Conservation (phyloP, 2,113 vertebrate species). For the Istiophorus platypterus region DNA sequence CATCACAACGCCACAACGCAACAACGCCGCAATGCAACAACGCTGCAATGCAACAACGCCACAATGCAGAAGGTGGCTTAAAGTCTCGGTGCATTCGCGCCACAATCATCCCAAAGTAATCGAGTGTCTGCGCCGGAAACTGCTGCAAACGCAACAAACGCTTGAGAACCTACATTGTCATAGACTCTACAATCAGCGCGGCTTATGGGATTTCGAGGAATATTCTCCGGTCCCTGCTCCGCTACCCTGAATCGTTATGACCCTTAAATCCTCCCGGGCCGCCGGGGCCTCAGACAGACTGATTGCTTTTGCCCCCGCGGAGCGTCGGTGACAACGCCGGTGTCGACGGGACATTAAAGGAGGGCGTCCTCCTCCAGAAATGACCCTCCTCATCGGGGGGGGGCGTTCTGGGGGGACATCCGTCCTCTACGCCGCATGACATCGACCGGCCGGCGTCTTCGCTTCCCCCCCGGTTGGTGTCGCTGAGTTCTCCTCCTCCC, state of each 20-base stretch:
- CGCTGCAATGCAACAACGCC: no score
- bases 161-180: neutral
- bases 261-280: neutral
- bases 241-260: neutral
- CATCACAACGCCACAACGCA: no score
- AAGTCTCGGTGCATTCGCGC: neutral
- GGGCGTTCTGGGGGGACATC: no score
- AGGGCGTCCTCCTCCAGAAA: conserved; percentile 10
- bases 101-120: neutral
- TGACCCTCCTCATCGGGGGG: no score
- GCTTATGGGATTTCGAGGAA: neutral
- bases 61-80: no score
- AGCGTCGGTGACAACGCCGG: conserved; percentile 24
- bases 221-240: neutral
- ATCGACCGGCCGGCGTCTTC: conserved; percentile 19
- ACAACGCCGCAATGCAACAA: no score
- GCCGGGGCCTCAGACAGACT: neutral
- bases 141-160: neutral
- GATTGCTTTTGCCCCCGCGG: conserved; percentile 41
- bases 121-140: no score
- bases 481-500: neutral
- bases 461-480: no score
- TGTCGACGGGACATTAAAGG: conserved; percentile 17
- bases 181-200: neutral
- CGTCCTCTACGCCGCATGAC: no score